Evolutionary conservation across 2,113 vertebrate species (phyloP).

Genomic region (Raphicerus campestris): DNA sequence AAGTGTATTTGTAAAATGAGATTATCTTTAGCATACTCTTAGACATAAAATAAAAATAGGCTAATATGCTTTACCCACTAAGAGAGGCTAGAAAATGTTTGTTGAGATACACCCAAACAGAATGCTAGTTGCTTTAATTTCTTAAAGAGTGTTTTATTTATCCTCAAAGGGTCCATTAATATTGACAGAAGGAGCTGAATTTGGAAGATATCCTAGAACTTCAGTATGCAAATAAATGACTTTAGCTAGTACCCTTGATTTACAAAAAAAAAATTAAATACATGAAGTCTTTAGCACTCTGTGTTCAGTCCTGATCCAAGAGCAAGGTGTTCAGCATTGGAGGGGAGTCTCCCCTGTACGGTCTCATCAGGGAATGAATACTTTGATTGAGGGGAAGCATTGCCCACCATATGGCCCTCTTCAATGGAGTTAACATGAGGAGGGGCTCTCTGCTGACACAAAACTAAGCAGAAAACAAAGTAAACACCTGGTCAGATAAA

Average conservation of each 20-base stretch:
- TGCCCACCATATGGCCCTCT: slow-evolving; percentile 44
- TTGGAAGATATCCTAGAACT: slow-evolving; percentile 49
- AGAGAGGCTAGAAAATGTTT: not conserved
- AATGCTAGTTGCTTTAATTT: not conserved
- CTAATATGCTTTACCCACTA: not conserved
- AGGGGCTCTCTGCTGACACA: slow-evolving; percentile 65
- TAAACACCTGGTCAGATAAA: slow-evolving; percentile 81
- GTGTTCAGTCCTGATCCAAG: not conserved
- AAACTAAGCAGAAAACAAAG: slow-evolving; percentile 55
- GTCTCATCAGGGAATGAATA: slow-evolving; percentile 18
- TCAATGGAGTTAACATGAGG: not conserved
- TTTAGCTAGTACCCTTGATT: slow-evolving; percentile 17
- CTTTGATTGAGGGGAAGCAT: not conserved
- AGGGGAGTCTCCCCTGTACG: not conserved
- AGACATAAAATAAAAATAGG: slow-evolving; percentile 1
- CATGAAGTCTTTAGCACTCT: not conserved
- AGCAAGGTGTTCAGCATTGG: not conserved
- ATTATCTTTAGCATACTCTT: not conserved
- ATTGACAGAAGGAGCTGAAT: slow-evolving; percentile 30
- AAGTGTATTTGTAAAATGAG: slow-evolving; percentile 2
- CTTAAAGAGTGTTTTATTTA: slow-evolving; percentile 10
- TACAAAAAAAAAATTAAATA: not conserved
- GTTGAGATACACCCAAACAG: not conserved
- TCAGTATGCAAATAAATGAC: slow-evolving; percentile 37
- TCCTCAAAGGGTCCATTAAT: slow-evolving; percentile 9